Percentiles rank a stretch among this genome's conserved stretches.
Evolutionary conservation across 2,797 vertebrate species (phyloP).

Genomic region (Arremon brunneinucha): DNA sequence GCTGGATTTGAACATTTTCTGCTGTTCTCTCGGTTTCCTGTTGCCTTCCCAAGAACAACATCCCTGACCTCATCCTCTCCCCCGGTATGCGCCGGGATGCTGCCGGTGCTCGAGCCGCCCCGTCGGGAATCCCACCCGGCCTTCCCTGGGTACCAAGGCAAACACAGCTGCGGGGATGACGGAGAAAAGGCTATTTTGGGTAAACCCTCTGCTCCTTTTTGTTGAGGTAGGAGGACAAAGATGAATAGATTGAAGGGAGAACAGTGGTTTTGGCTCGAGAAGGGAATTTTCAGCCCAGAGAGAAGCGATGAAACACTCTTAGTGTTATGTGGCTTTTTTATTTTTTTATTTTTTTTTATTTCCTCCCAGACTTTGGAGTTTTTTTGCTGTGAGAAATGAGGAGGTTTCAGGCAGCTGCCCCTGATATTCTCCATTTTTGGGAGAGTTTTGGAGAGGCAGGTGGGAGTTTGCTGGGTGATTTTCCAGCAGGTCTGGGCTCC

Average conservation of each 20-base stretch:
- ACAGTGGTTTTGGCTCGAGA: neutral
- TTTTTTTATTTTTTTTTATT: too few relatives aligned
- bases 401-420: neutral
- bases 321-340: neutral
- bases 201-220: neutral
- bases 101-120: neutral
- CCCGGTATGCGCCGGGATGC: neutral
- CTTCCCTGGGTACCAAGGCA: neutral
- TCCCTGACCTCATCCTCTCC: constrained; percentile 55
- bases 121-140: neutral
- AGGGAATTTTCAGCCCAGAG: neutral
- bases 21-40: constrained; percentile 52
- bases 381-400: neutral
- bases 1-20: constrained; percentile 37
- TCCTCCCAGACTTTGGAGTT: neutral
- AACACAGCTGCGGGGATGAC: neutral
- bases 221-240: constrained; percentile 27
- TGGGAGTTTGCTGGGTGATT: neutral
- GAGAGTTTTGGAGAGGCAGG: neutral
- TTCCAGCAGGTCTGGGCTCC: neutral
- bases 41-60: constrained; percentile 60
- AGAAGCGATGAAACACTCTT: neutral
- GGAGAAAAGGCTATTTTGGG: neutral
- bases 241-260: neutral
- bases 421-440: neutral